Base-by-base conservation (phyloP, 2,113 vertebrate genomes). In the Nicator chloris region DNA sequence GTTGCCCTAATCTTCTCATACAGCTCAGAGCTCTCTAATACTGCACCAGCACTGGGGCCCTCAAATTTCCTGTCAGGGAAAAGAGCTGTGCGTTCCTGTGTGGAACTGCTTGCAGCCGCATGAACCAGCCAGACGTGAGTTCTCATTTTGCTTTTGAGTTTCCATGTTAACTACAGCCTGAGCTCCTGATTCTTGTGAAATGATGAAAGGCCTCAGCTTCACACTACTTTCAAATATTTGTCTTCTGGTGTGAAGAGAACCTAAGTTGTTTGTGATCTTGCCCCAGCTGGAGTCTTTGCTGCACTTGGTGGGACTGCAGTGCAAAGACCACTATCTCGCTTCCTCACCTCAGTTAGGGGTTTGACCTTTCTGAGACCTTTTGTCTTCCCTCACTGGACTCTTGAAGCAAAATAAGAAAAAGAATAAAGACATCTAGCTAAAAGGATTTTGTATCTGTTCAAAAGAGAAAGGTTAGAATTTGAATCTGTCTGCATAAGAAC, bases 71-170 rank as follows among this genome's bases (percentile, higher is more conserved):
- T n/a, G 1, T 4, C 1, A 15, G 53, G 39, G 28, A 50, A 75
- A 4, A 73, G 18, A 15, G 23, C 13, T 6, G 2, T 30, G 26
- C 5, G 6, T 19, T 27, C 11, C 33, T 6, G 0, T 35, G 17
- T 27, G 28, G 60, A 90, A 15, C 18, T 65, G 13, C 49, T n/a
- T 20, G 19, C 21, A 63, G 33, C 4, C 2, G 0, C 33, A 24
- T 3, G 8, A 39, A 56, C 6, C 17, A 40, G 22, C 14, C 11
- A 42, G 15, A 20, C 26, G 16, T 0, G 26, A 79, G 42, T 21
- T 45, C 13, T 28, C 11, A 31, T 21, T 60, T 49, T 3, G 1
- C 11, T 61, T 76, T 44, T 69, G 12, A 57, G 8, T 27, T 90
- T 57, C 57, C 11, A 9, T 8, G 8, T 63, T 51, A 60, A 54